Conservation (phyloP, 2,113 vertebrate species). For the Meleagris gallopavo region DNA sequence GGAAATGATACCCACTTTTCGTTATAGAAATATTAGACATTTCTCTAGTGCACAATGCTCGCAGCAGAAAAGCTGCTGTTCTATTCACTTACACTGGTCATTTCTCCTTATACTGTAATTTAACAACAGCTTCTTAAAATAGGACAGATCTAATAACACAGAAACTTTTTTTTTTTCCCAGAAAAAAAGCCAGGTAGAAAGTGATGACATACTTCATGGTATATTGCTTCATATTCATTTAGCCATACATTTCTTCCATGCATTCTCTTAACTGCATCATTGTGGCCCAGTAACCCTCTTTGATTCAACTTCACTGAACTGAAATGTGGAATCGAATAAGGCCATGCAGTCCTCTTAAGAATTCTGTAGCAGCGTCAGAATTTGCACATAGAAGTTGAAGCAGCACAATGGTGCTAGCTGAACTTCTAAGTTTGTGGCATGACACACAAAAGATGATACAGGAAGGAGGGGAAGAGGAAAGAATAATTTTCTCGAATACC, state of each 20-base stretch:
- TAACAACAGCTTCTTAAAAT: neutral
- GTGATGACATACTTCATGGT: neutral
- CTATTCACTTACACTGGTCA: neutral
- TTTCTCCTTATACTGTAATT: neutral
- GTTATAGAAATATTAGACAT: neutral
- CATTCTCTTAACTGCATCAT: neutral
- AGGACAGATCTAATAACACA: neutral
- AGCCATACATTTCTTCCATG: conserved; percentile 5
- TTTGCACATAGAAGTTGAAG: neutral
- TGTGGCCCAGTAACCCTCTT: neutral
- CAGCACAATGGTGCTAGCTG: neutral
- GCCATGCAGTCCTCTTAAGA: neutral
- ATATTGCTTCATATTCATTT: conserved; percentile 13
- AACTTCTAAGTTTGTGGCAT: neutral
- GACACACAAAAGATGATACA: neutral
- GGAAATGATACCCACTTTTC: neutral
- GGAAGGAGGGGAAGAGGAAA: neutral
- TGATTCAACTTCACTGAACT: neutral
- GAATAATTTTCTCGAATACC: neutral
- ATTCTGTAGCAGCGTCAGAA: neutral
- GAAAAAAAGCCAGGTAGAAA: neutral
- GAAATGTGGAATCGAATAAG: accelerated
- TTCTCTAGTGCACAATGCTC: neutral
- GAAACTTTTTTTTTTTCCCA: neutral
- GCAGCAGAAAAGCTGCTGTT: neutral